Base-by-base conservation (phyloP, 30 jellyfish, hydroid and myxozoan species). In the Hydractinia symbiolongicarpus region DNA sequence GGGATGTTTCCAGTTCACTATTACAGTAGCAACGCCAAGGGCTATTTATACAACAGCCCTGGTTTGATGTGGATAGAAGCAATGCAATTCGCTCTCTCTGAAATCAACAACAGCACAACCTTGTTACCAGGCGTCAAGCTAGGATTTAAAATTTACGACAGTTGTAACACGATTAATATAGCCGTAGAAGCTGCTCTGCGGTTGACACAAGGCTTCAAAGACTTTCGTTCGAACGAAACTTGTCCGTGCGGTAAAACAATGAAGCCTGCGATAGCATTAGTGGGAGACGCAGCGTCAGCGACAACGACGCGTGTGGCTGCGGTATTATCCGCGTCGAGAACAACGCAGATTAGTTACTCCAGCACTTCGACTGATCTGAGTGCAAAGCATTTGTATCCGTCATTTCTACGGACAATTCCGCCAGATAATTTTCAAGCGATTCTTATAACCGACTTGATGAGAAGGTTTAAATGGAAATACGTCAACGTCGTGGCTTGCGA, bases 241-340 rank as follows among this genome's bases (percentile, higher is more conserved):
- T 94, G 99, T 72, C 44, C 15, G 19, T 94, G 99, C 67, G 78
- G 83, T 21, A 81, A 69, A 78, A 83, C 84, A 49, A 82, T 79
- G 64, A 86, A 86, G 5, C 56, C 80, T 4, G 78, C 86, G 9
- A 54, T 94, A 20, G 95, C 91, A 4, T 87, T 94, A 53, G 94
- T 94, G 17, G 99, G 99, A 5, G 99, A 94, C 67, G 99, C 99
- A 7, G 83, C 96, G 15, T 94, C 99, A 5, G 88, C 91, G 5
- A 84, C 96, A 20, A 75, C 96, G 21, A 88, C 95, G 30, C 84
- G 87, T 7, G 89, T 94, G 20, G 95, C 96, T n/a, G 86, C 96
- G 8, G 88, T 94, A 19, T 75, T 88, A 50, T 86, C 97, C 44
- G 96, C 99, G 8, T 77, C 95, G 30, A 53, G 44, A 40, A 84